Percentiles rank a stretch among this genome's conserved stretches.
These are phyloP conservation scores for Aix galericulata DNA, from an alignment of 2,113 vertebrate genomes.

Conservation along the genomic window DNA sequence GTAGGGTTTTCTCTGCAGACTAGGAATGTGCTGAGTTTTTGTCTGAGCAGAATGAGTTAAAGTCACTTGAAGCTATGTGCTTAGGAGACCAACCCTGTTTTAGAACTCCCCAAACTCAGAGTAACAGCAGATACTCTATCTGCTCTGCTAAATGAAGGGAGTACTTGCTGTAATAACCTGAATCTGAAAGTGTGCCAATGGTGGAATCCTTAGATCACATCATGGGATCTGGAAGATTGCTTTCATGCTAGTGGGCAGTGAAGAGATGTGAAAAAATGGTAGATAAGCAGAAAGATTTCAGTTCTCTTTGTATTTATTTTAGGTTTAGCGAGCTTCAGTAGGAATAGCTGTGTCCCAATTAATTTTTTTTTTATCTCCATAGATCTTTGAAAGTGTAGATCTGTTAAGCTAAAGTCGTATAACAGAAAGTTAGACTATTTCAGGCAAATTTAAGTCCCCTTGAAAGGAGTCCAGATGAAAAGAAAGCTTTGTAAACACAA, in stretches of 20 bases:
- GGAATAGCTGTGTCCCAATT: background rate
- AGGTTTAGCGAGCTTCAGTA: background rate
- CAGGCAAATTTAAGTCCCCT: background rate
- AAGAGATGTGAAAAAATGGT: background rate
- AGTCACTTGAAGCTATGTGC: background rate
- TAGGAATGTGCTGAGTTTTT: background rate
- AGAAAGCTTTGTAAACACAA: background rate
- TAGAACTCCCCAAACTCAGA: background rate
- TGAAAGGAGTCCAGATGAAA: background rate
- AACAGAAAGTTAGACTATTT: background rate
- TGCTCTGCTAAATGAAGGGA: background rate
- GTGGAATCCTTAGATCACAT: background rate
- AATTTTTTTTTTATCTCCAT: background rate
- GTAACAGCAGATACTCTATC: background rate
- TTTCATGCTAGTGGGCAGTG: background rate
- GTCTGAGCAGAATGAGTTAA: background rate
- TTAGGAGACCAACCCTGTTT: background rate
- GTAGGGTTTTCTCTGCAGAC: background rate
- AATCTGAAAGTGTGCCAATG: background rate
- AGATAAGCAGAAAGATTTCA: background rate
- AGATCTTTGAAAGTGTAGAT: background rate
- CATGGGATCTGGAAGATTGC: background rate
- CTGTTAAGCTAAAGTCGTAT: background rate
- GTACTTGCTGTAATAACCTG: background rate
- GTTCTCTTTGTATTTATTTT: background rate